Conservation (phyloP, 2,797 vertebrate species). For the Hyperoplus immaculatus region DNA sequence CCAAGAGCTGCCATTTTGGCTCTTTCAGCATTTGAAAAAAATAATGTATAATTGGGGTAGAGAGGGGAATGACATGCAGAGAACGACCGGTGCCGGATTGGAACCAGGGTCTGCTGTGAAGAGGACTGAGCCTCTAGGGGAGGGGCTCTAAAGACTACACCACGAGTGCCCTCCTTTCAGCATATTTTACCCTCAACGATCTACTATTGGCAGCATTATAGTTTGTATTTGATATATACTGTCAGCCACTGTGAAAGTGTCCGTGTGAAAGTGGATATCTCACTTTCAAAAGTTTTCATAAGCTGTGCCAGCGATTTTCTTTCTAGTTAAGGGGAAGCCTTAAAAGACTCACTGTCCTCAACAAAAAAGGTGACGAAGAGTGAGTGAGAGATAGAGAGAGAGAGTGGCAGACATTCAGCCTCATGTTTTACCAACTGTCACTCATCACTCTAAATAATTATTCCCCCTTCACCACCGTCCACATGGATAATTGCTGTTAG, state of each 20-base stretch:
- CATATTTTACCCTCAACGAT: constrained; percentile 17
- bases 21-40: not conserved
- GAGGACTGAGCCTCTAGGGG: too few species aligned
- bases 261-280: constrained; percentile 37
- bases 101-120: too few species aligned
- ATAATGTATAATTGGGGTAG: too few species aligned
- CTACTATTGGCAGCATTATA: not conserved
- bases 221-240: constrained; percentile 17
- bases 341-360: constrained; percentile 34
- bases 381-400: not conserved
- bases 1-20: constrained; percentile 4
- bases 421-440: constrained; percentile 59
- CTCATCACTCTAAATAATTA: constrained; percentile 68
- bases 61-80: too few species aligned
- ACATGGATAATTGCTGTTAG: constrained; percentile 69
- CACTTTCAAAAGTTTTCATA: constrained; percentile 44
- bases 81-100: too few species aligned
- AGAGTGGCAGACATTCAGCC: constrained; percentile 35
- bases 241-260: constrained; percentile 23
- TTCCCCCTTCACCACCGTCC: constrained; percentile 25
- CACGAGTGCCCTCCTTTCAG: too few species aligned
- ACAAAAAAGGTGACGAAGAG: constrained; percentile 11
- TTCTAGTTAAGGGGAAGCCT: constrained; percentile 47
- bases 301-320: constrained; percentile 46
- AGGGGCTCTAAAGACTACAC: too few species aligned